phyloP scores from a whole-genome alignment of 1,140 invertebrate species.

The Neuroterus valhalla region DNA sequence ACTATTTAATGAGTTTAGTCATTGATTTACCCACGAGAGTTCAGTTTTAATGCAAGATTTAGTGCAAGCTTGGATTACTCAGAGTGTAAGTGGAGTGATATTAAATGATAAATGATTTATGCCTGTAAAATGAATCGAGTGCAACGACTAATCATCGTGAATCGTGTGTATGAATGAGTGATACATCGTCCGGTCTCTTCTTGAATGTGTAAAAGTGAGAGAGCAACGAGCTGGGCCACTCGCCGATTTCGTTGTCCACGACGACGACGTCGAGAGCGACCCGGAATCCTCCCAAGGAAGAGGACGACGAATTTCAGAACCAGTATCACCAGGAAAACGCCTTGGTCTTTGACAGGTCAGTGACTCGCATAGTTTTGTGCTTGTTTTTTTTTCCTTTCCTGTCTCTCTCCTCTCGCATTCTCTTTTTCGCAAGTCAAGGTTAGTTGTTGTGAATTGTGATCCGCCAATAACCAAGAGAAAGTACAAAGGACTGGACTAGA shows the following conservation, averaged over 20 bases:
- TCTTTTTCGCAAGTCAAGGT: constrained; percentile 1
- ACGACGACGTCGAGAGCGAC: background rate
- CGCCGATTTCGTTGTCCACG: background rate
- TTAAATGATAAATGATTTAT: background rate
- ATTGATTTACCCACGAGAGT: no score
- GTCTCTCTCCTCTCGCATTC: background rate
- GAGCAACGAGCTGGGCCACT: constrained; percentile 4
- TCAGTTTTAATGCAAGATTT: background rate
- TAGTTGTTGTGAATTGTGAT: background rate
- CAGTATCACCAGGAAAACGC: background rate
- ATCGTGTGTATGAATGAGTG: background rate
- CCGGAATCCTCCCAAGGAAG: background rate
- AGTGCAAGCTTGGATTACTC: background rate
- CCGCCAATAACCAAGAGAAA: background rate
- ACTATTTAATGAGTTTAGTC: no score
- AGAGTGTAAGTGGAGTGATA: background rate
- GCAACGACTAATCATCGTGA: no score
- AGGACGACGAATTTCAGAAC: background rate
- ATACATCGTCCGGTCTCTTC: background rate
- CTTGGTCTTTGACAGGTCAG: constrained; percentile 24
- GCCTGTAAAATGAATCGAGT: no score
- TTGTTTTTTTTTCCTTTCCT: constrained; percentile 1
- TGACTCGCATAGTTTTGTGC: constrained; percentile 8
- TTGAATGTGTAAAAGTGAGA: background rate
- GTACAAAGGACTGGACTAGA: constrained; percentile 5